Base-by-base conservation (phyloP, 1,140 invertebrate species). In the Ceratina japonica region DNA sequence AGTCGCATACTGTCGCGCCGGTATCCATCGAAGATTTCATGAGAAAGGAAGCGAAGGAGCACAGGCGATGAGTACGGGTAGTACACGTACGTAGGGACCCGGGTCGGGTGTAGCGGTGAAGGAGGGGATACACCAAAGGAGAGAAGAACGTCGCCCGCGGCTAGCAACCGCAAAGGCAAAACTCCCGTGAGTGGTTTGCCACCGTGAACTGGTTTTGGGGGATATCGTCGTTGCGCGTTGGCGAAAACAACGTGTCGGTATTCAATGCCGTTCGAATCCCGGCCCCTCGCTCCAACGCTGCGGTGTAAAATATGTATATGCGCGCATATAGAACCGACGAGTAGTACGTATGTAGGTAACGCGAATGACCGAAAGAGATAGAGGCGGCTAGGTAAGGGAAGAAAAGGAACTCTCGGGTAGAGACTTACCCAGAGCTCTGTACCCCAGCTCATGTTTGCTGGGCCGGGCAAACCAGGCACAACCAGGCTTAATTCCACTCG, bases 401-500 rank as follows among this genome's bases (percentile, higher is more conserved):
- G 44, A 74, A 37, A 78, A 70, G 54, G 70, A 63, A 61, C 65
- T n/a, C 52, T n/a, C 52, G 27, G n/a, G 65, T 62, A 75, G 61
- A 75, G 61, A 93, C 93, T 94, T 89, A 94, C 94, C 94, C 94
- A 94, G 88, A 94, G 91, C 89, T 94, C 94, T 83, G 91, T 94
- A 86, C 94, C 94, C 94, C 94, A 94, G 92, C 93, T 94, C 93
- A 94, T 93, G 89, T 90, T 93, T 89, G 89, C 86, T 81, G 86
- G 84, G 86, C 88, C 86, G 89, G 88, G 80, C 84, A 83, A 87
- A 87, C 87, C 88, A 84, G 78, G 85, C 81, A 75, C 81, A 77
- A 81, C 61, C 76, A 59, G 69, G 62, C 24, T 58, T 80, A 16
- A 74, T 82, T 64, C 80, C 80, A 69, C 76, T 83, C 83, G 73